Evolutionary conservation across 2,797 vertebrate genomes (phyloP).

Genomic region (Rousettus madagascariensis): DNA sequence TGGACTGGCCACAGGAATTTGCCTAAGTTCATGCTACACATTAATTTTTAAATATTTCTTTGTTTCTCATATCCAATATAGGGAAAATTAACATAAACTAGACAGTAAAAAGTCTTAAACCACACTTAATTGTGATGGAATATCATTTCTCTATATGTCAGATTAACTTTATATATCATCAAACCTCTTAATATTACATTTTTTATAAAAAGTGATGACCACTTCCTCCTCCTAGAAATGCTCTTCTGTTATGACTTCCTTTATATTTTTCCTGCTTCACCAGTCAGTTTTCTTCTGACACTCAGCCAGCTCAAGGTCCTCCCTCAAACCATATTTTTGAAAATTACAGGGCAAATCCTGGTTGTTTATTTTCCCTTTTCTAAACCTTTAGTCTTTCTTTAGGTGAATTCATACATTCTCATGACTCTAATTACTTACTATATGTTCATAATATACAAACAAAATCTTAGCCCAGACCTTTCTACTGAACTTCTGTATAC

Average conservation of each 20-base stretch:
- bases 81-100: neutral
- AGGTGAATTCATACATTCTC: slow-evolving; percentile 10
- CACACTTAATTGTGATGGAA: neutral
- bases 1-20: neutral
- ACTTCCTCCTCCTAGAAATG: neutral
- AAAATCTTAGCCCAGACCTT: neutral
- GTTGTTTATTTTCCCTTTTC: neutral
- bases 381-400: neutral
- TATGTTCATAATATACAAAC: neutral
- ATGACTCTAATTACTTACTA: slow-evolving; percentile 24
- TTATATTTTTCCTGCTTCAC: neutral
- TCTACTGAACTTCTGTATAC: neutral
- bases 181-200: neutral
- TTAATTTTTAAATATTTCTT: neutral
- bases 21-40: neutral
- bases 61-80: neutral
- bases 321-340: neutral
- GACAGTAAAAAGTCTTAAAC: neutral
- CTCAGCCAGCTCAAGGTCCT: neutral
- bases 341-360: neutral
- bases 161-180: neutral
- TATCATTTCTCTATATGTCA: neutral
- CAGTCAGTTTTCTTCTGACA: neutral
- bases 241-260: neutral
- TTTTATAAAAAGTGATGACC: neutral